Percentiles rank a stretch among this genome's conserved stretches.
These are phyloP conservation scores for Odontamblyopus lacepedii DNA, from an alignment of 2,797 vertebrate species.

Conservation along the genomic window DNA sequence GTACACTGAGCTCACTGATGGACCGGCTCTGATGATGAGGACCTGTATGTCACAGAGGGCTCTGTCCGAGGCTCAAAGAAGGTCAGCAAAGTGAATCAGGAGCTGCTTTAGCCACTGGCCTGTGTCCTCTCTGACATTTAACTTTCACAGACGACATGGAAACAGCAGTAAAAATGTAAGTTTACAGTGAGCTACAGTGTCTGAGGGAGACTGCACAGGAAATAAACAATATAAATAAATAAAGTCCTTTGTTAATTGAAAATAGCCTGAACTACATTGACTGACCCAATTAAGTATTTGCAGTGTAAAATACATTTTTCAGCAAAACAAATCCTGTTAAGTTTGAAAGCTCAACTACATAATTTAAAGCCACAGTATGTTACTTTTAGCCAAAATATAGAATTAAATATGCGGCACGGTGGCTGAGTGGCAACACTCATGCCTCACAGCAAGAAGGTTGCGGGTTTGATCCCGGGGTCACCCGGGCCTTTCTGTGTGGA, in stretches of 20 bases:
- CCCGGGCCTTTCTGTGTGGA: too few species aligned
- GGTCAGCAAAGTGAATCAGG: conserved; percentile 5
- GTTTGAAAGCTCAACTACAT: too few species aligned
- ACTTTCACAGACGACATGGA: background rate
- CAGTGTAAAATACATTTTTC: too few species aligned
- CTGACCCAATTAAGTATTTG: too few species aligned
- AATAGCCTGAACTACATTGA: too few species aligned
- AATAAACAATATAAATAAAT: background rate
- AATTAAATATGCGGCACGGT: too few species aligned
- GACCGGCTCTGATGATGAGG: background rate
- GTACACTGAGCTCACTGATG: background rate
- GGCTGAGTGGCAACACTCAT: too few species aligned
- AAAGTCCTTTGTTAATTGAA: background rate
- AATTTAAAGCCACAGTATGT: too few species aligned
- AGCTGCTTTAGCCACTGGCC: conserved; percentile 7
- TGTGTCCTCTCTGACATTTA: conserved; percentile 6
- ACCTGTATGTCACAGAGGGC: background rate
- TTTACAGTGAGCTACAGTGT: background rate
- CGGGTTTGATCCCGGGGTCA: too few species aligned
- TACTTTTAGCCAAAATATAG: too few species aligned
- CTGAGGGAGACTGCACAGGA: background rate
- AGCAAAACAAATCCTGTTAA: too few species aligned
- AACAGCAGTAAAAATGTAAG: background rate
- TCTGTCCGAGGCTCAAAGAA: background rate
- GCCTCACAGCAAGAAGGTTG: too few species aligned